Conservation (phyloP, 2,888 invertebrate genomes). For the Patella depressa region DNA sequence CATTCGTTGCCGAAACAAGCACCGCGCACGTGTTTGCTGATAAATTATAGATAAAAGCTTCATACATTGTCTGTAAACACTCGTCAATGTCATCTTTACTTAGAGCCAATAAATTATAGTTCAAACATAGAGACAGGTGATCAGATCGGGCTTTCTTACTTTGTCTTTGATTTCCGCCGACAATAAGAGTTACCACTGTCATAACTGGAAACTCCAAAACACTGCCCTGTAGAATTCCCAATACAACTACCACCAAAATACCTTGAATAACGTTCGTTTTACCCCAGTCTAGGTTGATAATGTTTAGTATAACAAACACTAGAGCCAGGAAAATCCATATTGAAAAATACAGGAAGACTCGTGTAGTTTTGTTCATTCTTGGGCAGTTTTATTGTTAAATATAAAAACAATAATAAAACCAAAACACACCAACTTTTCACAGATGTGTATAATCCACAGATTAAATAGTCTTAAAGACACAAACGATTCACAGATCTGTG, state of each 20-base stretch:
- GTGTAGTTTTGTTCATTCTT: constrained; percentile 45
- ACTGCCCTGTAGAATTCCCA: constrained; percentile 57
- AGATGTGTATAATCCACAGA: no score
- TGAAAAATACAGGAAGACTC: constrained; percentile 54
- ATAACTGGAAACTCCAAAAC: constrained; percentile 59
- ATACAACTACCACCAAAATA: constrained; percentile 50
- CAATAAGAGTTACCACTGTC: constrained; percentile 53
- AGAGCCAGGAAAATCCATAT: constrained; percentile 54
- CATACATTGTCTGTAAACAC: constrained; percentile 60
- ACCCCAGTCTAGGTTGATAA: constrained; percentile 60
- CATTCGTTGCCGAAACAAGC: constrained; percentile 57
- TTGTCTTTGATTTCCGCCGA: constrained; percentile 49
- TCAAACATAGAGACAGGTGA: constrained; percentile 50
- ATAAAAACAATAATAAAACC: no score
- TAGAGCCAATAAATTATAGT: constrained; percentile 56
- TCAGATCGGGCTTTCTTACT: constrained; percentile 41
- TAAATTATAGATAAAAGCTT: constrained; percentile 60
- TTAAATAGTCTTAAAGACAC: no score
- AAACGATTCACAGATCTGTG: no score
- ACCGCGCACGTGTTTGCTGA: constrained; percentile 56
- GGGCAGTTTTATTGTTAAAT: no score
- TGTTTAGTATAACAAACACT: constrained; percentile 49
- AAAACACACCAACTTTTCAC: no score
- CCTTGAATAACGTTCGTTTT: constrained; percentile 51
- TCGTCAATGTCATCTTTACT: constrained; percentile 60